Conservation (phyloP, 2,888 invertebrate species). For the Drosophila birchii region DNA sequence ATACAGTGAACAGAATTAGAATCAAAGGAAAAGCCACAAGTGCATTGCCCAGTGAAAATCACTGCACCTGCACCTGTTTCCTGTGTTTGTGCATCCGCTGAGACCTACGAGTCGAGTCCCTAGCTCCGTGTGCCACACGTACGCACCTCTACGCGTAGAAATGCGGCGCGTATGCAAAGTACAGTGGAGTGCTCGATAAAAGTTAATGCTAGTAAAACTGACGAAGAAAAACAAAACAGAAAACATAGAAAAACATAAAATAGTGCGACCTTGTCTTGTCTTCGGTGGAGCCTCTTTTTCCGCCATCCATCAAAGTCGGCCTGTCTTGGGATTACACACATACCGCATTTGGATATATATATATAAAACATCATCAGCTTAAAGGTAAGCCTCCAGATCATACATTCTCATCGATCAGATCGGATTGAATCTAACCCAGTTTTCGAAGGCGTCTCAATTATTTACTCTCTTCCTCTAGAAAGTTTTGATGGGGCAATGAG, state of each 20-base stretch:
- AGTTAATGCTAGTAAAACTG: constrained; percentile 47
- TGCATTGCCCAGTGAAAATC: constrained; percentile 31
- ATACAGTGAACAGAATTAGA: constrained; percentile 26
- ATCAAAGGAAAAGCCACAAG: constrained; percentile 13
- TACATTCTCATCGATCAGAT: constrained; percentile 5
- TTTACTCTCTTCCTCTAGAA: constrained; percentile 28
- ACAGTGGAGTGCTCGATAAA: constrained; percentile 69
- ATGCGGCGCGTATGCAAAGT: constrained; percentile 49
- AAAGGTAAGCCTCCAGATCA: constrained; percentile 59
- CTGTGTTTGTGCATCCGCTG: constrained; percentile 46
- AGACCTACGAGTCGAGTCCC: constrained; percentile 23
- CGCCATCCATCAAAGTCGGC: constrained; percentile 55
- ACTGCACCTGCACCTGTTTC: constrained; percentile 69
- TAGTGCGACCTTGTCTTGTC: constrained; percentile 65
- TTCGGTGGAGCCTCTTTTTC: constrained; percentile 32
- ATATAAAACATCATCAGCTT: constrained; percentile 33
- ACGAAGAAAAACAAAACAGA: constrained; percentile 31
- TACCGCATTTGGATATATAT: constrained; percentile 61
- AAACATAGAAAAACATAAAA: constrained; percentile 23
- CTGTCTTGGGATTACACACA: constrained; percentile 63
- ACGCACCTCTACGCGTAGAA: constrained; percentile 73
- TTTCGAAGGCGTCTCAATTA: constrained; percentile 31
- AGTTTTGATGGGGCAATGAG: constrained; percentile 36
- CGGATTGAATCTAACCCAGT: constrained; percentile 35
- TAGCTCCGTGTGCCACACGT: constrained; percentile 59